Conservation (phyloP, 2,888 invertebrate species). For the Nemoura dubitans region DNA sequence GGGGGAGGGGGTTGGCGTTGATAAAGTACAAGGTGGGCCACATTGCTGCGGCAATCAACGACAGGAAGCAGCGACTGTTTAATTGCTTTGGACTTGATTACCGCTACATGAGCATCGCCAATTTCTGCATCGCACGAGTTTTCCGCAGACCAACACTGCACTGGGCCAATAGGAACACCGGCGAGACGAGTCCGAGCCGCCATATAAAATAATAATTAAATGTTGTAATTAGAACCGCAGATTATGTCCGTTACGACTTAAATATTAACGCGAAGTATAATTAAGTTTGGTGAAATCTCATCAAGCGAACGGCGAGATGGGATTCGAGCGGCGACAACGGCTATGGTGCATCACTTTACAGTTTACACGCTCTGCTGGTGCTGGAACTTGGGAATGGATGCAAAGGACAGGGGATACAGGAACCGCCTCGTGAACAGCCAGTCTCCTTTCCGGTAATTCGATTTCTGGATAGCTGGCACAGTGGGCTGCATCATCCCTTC, state of each 20-base stretch:
- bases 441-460: neutral
- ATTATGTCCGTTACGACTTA: slow-evolving; percentile 30
- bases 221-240: slow-evolving; percentile 22
- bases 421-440: neutral
- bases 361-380: neutral
- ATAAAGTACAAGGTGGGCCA: neutral
- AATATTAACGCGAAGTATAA: neutral
- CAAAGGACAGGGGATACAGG: no score
- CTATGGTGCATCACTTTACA: neutral
- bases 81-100: slow-evolving; percentile 12
- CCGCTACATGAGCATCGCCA: neutral
- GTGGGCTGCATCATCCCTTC: neutral
- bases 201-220: slow-evolving; percentile 32
- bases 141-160: neutral
- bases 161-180: neutral
- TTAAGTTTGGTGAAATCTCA: slow-evolving; percentile 29
- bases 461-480: neutral
- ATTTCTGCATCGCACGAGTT: neutral
- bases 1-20: neutral
- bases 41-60: neutral
- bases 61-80: neutral
- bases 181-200: neutral
- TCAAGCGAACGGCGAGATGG: slow-evolving; percentile 14
- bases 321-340: slow-evolving; percentile 13
- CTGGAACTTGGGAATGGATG: no score